Percentiles rank a stretch among this genome's conserved stretches.
These are phyloP conservation scores for Microchirus variegatus DNA, from an alignment of 2,797 vertebrate genomes.

Conservation along the genomic window DNA sequence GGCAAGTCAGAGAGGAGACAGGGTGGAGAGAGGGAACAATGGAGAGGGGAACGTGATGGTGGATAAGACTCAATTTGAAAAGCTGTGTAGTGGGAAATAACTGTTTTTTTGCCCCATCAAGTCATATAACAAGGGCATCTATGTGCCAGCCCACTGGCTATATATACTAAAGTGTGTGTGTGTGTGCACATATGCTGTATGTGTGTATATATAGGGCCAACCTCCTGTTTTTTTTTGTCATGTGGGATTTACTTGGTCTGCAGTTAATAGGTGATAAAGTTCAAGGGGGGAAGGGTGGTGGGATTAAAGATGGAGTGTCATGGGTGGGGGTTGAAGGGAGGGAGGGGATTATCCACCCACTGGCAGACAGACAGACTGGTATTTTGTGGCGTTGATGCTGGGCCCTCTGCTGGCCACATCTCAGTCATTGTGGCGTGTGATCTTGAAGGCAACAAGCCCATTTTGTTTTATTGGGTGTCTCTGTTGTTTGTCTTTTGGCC, in stretches of 20 bases:
- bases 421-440: not conserved
- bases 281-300: conserved; percentile 69
- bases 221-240: conserved; percentile 41
- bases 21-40: conserved; percentile 7
- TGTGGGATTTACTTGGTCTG: conserved; percentile 81
- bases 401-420: conserved; percentile 49
- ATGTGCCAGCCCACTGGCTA: conserved; percentile 50
- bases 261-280: conserved; percentile 84
- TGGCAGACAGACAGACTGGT: conserved; percentile 16
- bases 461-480: not conserved
- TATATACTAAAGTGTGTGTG: conserved; percentile 40
- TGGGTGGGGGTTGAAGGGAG: conserved; percentile 30
- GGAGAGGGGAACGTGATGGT: conserved; percentile 43
- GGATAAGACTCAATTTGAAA: conserved; percentile 82
- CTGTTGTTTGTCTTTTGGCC: not conserved
- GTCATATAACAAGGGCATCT: conserved; percentile 77
- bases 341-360: conserved; percentile 27
- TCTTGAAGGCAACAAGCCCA: too few species aligned
- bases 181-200: not conserved
- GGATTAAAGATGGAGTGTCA: conserved; percentile 78
- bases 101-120: conserved; percentile 78
- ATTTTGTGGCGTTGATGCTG: conserved; percentile 15
- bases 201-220: conserved; percentile 27
- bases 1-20: conserved; percentile 14
- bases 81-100: conserved; percentile 79